Evolutionary conservation across 2,797 vertebrate species (phyloP).

Genomic region (Syngnathus rostellatus): DNA sequence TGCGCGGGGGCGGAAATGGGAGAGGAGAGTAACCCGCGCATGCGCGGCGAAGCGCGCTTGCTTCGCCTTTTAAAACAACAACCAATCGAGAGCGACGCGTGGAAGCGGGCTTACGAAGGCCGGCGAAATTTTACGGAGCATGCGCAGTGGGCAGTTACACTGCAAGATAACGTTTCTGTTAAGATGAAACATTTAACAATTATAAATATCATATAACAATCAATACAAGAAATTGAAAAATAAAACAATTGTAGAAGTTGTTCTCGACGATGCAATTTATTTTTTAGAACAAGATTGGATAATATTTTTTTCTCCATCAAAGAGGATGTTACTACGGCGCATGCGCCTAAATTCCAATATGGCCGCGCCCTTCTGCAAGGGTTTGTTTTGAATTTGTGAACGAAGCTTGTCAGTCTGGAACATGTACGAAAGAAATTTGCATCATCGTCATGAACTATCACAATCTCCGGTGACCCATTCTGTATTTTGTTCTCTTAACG

Average conservation of each 20-base stretch:
- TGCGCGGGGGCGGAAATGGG: background rate
- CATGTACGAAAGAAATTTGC: background rate
- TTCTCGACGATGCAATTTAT: no score
- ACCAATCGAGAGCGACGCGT: background rate
- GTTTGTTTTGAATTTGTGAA: conserved; percentile 2
- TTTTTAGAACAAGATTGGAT: no score
- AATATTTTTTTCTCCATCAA: no score
- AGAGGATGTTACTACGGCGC: conserved; percentile 21
- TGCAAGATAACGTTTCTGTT: background rate
- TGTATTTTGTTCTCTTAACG: background rate
- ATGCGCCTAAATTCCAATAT: conserved; percentile 42
- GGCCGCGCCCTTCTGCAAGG: conserved; percentile 44
- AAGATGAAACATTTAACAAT: no score
- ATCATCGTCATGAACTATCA: background rate
- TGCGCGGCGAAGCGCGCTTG: no score
- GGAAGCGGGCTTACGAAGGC: background rate
- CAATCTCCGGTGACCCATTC: background rate
- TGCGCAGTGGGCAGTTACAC: background rate
- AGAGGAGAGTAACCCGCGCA: background rate
- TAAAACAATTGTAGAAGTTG: no score
- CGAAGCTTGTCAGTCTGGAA: fast-evolving
- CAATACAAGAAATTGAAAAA: no score
- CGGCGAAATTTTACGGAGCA: background rate
- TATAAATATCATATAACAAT: no score
- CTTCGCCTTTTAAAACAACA: background rate